Evolutionary conservation across 2,113 vertebrate genomes (phyloP).

Genomic region (Zapornia atra): DNA sequence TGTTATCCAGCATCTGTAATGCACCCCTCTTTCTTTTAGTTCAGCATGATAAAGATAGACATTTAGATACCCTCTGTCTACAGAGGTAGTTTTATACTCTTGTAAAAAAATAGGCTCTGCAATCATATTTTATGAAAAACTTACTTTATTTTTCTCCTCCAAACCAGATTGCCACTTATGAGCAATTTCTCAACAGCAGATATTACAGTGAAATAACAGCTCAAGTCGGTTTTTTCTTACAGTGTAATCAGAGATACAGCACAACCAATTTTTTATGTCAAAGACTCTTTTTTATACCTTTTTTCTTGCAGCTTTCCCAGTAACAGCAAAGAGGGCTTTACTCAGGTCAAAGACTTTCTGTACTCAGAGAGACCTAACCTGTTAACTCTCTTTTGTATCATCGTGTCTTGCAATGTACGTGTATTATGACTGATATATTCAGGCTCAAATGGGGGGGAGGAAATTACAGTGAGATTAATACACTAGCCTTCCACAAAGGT

Average conservation of each 20-base stretch:
- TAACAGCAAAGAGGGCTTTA: neutral
- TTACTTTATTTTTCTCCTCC: neutral
- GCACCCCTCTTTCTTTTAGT: neutral
- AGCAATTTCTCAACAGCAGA: constrained; percentile 17
- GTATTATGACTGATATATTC: neutral
- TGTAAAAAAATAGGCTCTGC: neutral
- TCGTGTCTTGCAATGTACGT: neutral
- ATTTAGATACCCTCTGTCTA: neutral
- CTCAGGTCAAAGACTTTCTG: neutral
- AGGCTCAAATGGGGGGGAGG: neutral
- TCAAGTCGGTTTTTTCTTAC: neutral
- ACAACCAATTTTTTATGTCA: neutral
- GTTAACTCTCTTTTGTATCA: neutral
- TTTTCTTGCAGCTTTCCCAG: neutral
- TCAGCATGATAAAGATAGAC: neutral
- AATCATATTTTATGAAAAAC: neutral
- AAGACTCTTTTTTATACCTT: neutral
- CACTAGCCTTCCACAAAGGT: neutral
- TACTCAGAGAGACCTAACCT: neutral
- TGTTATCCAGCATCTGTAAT: neutral
- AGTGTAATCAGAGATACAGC: neutral
- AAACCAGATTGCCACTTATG: neutral
- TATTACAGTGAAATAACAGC: neutral
- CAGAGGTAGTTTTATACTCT: neutral
- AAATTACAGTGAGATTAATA: neutral